These are phyloP conservation scores for Mimachlamys varia DNA, from an alignment of 2,888 invertebrate genomes.

Conservation along the genomic window DNA sequence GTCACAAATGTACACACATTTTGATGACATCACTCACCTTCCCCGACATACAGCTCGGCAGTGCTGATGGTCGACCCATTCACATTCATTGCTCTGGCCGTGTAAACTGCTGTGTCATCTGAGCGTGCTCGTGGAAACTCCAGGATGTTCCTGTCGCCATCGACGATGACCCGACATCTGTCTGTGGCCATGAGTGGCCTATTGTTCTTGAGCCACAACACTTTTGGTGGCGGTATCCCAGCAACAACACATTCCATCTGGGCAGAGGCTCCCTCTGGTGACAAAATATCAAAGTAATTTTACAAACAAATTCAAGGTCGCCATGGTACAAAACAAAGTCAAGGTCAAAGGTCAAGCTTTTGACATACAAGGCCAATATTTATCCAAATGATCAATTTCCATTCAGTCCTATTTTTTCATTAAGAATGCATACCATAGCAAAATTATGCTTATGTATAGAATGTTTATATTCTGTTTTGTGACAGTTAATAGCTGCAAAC, in stretches of 20 bases:
- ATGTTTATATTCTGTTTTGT: no score
- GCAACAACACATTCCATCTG: conserved; percentile 72
- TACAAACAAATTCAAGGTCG: neutral
- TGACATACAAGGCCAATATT: no score
- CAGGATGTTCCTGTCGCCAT: conserved; percentile 84
- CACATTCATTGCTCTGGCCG: conserved; percentile 73
- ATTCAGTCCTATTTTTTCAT: no score
- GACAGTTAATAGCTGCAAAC: no score
- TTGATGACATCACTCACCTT: conserved; percentile 60
- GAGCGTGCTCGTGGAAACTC: conserved; percentile 94
- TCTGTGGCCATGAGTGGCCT: conserved; percentile 68
- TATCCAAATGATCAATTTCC: no score
- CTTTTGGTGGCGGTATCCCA: conserved; percentile 74
- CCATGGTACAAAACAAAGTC: neutral
- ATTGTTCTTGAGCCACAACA: conserved; percentile 74
- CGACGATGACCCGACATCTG: conserved; percentile 65
- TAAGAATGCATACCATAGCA: no score
- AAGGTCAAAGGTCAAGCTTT: neutral
- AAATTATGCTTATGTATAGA: no score
- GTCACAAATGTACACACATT: no score
- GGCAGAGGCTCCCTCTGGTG: conserved; percentile 53
- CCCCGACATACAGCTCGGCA: conserved; percentile 86
- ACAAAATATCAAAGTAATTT: neutral
- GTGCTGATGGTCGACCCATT: conserved; percentile 89
- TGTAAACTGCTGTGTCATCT: conserved; percentile 90